Conservation (phyloP, 2,888 invertebrate genomes). For the Dryomyza anilis region DNA sequence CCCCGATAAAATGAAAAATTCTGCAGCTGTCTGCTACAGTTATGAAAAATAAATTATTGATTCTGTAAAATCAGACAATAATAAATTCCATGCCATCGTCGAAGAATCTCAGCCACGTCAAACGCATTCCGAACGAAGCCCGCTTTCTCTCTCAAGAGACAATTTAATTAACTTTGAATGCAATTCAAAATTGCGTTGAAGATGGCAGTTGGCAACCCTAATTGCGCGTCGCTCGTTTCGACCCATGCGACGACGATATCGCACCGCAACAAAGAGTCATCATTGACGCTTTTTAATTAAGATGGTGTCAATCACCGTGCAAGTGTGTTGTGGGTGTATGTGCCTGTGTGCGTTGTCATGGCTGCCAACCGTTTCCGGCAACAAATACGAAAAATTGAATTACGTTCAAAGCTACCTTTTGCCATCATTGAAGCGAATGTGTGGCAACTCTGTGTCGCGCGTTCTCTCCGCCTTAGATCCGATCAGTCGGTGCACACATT, state of each 20-base stretch:
- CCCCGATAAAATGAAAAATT: too few relatives aligned
- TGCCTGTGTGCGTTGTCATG: too few relatives aligned
- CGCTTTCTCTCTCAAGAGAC: not conserved
- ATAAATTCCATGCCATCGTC: too few relatives aligned
- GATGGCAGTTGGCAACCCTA: slow-evolving; percentile 14
- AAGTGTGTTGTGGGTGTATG: not conserved
- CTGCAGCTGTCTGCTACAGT: too few relatives aligned
- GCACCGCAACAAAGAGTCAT: slow-evolving; percentile 2
- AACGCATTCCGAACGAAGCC: not conserved
- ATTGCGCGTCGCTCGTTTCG: slow-evolving; percentile 9
- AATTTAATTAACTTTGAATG: slow-evolving; percentile 17
- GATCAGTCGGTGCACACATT: not conserved
- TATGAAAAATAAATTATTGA: too few relatives aligned
- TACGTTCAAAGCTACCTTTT: too few relatives aligned
- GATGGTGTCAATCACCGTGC: slow-evolving; percentile 12
- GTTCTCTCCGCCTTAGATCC: not conserved
- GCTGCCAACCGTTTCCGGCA: too few relatives aligned
- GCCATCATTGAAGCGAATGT: too few relatives aligned
- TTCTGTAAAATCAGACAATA: too few relatives aligned
- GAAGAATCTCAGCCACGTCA: not conserved
- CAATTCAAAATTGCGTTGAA: not conserved
- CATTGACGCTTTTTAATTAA: slow-evolving; percentile 21
- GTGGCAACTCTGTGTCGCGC: not conserved
- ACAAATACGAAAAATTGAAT: too few relatives aligned
- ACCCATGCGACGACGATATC: slow-evolving; percentile 1